Percentiles rank a stretch among this genome's conserved stretches.
These are phyloP conservation scores for Hemiprocne comata DNA, from an alignment of 2,113 vertebrate species.

Conservation along the genomic window DNA sequence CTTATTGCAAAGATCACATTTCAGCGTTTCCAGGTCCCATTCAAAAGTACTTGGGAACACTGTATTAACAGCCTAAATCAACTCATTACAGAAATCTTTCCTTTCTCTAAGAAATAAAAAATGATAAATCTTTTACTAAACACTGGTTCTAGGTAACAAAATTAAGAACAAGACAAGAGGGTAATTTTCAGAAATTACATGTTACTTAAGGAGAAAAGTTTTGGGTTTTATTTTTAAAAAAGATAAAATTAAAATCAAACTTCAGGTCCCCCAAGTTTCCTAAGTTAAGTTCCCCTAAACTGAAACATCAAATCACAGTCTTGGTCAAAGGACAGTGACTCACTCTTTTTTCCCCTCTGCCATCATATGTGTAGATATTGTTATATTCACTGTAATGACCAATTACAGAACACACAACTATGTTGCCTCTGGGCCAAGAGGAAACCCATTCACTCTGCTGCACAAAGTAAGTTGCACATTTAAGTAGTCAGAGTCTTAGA, in stretches of 20 bases:
- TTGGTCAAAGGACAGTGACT: not conserved
- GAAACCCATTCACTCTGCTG: not conserved
- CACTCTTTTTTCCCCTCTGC: not conserved
- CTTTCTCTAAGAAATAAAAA: not conserved
- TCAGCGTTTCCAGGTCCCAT: not conserved
- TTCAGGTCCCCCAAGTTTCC: not conserved
- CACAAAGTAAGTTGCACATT: not conserved
- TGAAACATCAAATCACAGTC: not conserved
- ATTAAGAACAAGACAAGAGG: not conserved
- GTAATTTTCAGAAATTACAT: not conserved
- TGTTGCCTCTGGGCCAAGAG: not conserved
- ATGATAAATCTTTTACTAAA: not conserved
- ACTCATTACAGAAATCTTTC: not conserved
- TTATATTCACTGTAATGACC: not conserved
- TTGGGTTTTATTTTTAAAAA: not conserved
- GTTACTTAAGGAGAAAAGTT: not conserved
- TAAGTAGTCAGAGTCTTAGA: not conserved
- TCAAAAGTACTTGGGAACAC: not conserved
- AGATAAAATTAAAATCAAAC: not conserved
- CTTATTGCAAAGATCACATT: not conserved
- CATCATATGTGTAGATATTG: not conserved
- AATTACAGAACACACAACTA: not conserved
- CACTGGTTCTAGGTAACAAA: not conserved
- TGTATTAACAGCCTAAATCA: not conserved
- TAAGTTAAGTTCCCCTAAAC: not conserved